These are phyloP conservation scores for Zingel zingel DNA, from an alignment of 2,113 vertebrate genomes.

Conservation along the genomic window DNA sequence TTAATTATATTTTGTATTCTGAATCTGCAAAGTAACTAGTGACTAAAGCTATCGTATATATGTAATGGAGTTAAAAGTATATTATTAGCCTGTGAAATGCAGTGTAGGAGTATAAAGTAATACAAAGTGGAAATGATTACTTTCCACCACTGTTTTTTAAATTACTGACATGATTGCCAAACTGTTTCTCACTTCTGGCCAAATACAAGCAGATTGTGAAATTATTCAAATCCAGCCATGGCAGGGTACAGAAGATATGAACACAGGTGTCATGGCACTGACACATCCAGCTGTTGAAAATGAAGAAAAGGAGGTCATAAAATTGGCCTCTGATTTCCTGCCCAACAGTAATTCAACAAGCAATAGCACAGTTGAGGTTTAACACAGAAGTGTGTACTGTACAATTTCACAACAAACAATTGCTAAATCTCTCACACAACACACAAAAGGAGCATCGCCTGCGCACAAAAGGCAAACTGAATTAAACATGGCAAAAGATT, in stretches of 20 bases:
- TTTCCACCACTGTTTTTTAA: not conserved
- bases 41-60: too few species aligned
- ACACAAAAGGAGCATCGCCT: slow-evolving; percentile 18
- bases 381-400: not conserved
- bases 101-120: not conserved
- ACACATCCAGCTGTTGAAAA: slow-evolving; percentile 21
- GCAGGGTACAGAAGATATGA: not conserved
- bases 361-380: not conserved
- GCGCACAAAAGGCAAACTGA: not conserved
- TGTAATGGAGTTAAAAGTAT: too few species aligned
- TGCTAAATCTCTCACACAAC: slow-evolving; percentile 4
- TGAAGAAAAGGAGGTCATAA: slow-evolving; percentile 15
- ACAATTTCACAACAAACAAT: not conserved
- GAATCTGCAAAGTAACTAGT: too few species aligned
- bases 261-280: not conserved
- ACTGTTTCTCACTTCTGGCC: not conserved
- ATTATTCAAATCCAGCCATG: slow-evolving; percentile 57
- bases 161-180: slow-evolving; percentile 31
- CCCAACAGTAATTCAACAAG: not conserved
- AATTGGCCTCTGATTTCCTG: slow-evolving; percentile 11
- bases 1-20: too few species aligned
- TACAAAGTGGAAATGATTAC: not conserved
- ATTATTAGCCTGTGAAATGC: not conserved
- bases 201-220: slow-evolving; percentile 48
- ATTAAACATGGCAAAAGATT: slow-evolving; percentile 37